phyloP scores from a whole-genome alignment of 2,888 invertebrate species.

The Cheilosia vulpina region DNA sequence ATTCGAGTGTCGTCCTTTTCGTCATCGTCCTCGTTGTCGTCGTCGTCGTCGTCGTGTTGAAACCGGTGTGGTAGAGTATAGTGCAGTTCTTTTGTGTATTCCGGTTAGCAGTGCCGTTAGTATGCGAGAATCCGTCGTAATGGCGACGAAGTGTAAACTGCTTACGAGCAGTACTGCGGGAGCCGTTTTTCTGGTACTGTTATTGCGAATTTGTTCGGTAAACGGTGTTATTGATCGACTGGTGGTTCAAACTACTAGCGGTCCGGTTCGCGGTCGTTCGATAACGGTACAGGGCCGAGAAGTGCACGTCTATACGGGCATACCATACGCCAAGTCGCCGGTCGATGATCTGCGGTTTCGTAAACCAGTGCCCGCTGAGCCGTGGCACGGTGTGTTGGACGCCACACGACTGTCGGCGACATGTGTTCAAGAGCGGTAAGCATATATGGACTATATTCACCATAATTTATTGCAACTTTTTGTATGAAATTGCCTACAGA shows the following conservation, averaged over 20 bases:
- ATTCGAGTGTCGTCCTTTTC: conserved; percentile 19
- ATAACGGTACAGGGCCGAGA: conserved; percentile 92
- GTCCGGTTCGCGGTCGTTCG: conserved; percentile 91
- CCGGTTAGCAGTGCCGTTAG: conserved; percentile 16
- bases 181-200: conserved; percentile 78
- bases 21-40: neutral
- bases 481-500: too few species aligned
- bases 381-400: conserved; percentile 94
- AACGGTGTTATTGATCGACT: conserved; percentile 87
- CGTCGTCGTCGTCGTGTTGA: conserved; percentile 3
- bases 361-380: conserved; percentile 92
- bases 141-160: conserved; percentile 55
- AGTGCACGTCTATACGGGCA: conserved; percentile 94
- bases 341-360: conserved; percentile 93
- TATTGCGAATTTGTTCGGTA: conserved; percentile 79
- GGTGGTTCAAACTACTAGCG: conserved; percentile 92
- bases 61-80: conserved; percentile 1
- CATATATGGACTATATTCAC: neutral
- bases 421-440: conserved; percentile 91
- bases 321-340: conserved; percentile 96
- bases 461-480: too few species aligned
- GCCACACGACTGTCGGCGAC: conserved; percentile 92
- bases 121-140: conserved; percentile 55
- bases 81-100: conserved; percentile 10
- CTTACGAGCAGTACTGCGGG: conserved; percentile 51